phyloP scores from a whole-genome alignment of 23 tunicate genomes.

The Styela plicata region DNA sequence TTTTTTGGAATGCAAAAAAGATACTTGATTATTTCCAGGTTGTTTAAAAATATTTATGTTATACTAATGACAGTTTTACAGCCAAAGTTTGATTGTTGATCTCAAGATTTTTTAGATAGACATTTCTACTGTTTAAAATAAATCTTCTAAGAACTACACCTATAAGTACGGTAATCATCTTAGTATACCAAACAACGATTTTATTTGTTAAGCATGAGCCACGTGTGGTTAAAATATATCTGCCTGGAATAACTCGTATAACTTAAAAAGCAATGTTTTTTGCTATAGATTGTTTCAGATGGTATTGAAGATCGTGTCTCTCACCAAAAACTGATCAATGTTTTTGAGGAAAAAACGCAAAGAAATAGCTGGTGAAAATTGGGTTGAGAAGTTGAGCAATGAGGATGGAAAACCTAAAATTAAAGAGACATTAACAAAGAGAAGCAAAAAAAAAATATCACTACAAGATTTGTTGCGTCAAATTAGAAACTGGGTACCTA shows the following conservation, averaged over 20 bases:
- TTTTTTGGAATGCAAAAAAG: conserved; percentile 5
- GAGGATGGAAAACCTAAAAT: neutral
- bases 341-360: neutral
- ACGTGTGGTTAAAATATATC: no score
- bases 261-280: no score
- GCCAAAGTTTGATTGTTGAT: no score
- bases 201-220: neutral
- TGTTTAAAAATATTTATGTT: no score
- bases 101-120: no score
- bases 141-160: neutral
- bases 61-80: no score
- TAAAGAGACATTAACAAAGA: neutral
- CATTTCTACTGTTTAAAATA: neutral
- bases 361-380: conserved; percentile 2
- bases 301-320: neutral
- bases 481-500: conserved; percentile 30
- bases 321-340: conserved; percentile 15
- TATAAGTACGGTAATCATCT: neutral
- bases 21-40: conserved; percentile 22
- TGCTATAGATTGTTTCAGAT: conserved; percentile 20
- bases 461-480: conserved; percentile 6
- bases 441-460: neutral
- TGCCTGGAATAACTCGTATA: no score
- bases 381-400: neutral
- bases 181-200: neutral